Evolutionary conservation across 2,888 invertebrate species (phyloP), one percentile per base, ranked within the genome.

Genomic region (Apotomis capreana): DNA sequence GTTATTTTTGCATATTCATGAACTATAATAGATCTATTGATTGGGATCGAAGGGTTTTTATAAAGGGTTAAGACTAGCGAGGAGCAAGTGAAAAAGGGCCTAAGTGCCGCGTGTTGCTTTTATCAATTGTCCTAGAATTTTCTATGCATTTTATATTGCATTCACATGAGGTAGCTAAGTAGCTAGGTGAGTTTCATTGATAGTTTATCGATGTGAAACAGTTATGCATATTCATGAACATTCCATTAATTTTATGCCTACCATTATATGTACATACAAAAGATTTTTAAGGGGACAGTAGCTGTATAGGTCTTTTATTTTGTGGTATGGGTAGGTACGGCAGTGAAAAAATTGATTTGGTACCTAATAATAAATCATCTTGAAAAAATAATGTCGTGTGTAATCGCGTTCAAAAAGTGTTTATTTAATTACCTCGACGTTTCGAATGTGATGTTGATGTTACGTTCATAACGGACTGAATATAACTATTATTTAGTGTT

Each of bases 1-100:
- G 90, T 90, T 83, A 85, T 83, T 88, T 89, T 87, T 91, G 91
- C 87, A 92, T 92, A 92, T 92, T 92, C 92, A 92, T 91, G 85
- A 78, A 74, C 74, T 46, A 67, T 74, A 70, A 74, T 74, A 69
- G 44, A 76, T 77, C 79, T 57, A 76, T 74, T 77, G 74, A 76
- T 78, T 81, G 69, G 69, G 74, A 78, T 82, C 77, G 67, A 58
- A 58, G 52, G 46, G 55, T 61, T 46, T 60, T 71, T 52, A 64
- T 26, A 12, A 68, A 61, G 69, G 62, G 69, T 67, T 49, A 44
- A n/a, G 61, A 44, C 40, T 59, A 13, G 51, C 64, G 59, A 49
- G 58, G 49, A 15, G 46, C 15, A 46, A 36, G 3, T n/a, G 26
- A 36, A 51, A 60, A 51, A 36, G 61, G 61, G 26, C 10, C 12